Conservation (phyloP, 1,140 invertebrate species). For the Drosophila bocki region DNA sequence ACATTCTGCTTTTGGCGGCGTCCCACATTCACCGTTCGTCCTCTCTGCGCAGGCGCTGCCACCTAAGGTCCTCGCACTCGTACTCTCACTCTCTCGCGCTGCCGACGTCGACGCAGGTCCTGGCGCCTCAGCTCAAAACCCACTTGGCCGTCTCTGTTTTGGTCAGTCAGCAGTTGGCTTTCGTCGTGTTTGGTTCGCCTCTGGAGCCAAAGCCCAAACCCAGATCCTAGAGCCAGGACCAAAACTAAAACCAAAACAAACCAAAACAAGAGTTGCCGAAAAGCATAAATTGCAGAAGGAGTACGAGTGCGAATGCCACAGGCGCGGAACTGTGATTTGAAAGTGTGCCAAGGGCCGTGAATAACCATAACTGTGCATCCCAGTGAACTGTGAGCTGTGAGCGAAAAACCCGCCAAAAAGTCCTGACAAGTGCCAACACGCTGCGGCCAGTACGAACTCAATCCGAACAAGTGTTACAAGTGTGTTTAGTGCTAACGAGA, state of each 20-base stretch:
- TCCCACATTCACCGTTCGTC: constrained; percentile 66
- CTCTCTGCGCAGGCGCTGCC: constrained; percentile 59
- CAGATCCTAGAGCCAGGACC: constrained; percentile 24
- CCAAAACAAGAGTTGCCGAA: constrained; percentile 8
- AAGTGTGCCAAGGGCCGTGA: constrained; percentile 37
- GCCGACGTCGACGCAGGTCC: constrained; percentile 58
- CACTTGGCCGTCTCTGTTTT: constrained; percentile 84
- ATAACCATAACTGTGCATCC: constrained; percentile 16
- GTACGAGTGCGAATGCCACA: background rate
- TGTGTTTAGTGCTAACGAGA: constrained; percentile 66
- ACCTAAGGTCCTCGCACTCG: constrained; percentile 51
- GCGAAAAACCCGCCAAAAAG: constrained; percentile 57
- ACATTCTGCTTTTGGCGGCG: constrained; percentile 79
- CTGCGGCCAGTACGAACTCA: constrained; percentile 21
- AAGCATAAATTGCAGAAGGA: constrained; percentile 10
- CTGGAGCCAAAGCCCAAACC: constrained; percentile 53
- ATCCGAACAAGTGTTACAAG: constrained; percentile 58
- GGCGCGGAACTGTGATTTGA: background rate
- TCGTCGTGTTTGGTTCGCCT: constrained; percentile 80
- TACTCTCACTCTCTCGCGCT: constrained; percentile 32
- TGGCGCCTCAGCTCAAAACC: constrained; percentile 69
- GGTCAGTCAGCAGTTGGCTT: constrained; percentile 85
- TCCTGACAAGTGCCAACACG: constrained; percentile 21
- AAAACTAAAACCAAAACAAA: constrained; percentile 22
- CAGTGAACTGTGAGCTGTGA: constrained; percentile 26